Percentiles rank a stretch among this genome's conserved stretches.
phyloP scores from a whole-genome alignment of 2,113 vertebrate species.

The Leptosomus discolor region DNA sequence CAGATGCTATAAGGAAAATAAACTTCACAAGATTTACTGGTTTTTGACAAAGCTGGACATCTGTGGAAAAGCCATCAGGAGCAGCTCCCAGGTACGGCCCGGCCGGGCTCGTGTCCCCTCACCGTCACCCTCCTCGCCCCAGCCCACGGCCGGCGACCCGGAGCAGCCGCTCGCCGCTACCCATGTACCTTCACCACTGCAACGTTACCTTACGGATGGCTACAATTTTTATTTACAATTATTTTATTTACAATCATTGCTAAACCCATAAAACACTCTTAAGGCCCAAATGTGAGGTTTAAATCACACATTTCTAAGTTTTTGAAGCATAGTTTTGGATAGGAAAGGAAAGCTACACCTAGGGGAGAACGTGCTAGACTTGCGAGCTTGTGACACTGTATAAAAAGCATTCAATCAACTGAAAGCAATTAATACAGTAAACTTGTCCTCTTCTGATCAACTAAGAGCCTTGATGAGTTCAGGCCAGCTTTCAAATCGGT shows the following conservation, averaged over 20 bases:
- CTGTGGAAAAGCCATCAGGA: slow-evolving; percentile 93
- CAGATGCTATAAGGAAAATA: slow-evolving; percentile 98
- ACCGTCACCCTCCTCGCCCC: background rate
- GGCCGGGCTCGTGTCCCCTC: slow-evolving; percentile 17
- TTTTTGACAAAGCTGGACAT: slow-evolving; percentile 83
- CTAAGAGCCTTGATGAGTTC: background rate
- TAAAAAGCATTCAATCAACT: background rate
- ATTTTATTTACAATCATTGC: background rate
- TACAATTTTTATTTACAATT: background rate
- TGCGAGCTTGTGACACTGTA: background rate
- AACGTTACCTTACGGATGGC: background rate
- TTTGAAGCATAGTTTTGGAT: background rate
- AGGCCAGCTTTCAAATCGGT: background rate
- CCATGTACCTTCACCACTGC: slow-evolving; percentile 27
- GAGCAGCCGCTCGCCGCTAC: slow-evolving; percentile 65
- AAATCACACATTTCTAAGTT: background rate
- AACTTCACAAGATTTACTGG: slow-evolving; percentile 91
- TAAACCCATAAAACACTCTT: background rate
- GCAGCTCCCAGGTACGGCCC: slow-evolving; percentile 76
- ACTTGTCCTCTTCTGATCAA: background rate
- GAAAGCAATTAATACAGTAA: background rate
- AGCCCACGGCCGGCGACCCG: background rate
- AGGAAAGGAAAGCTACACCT: background rate
- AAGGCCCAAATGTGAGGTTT: background rate
- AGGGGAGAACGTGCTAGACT: background rate